Conservation (phyloP, 2,113 vertebrate genomes). For the Cottus gobio region DNA sequence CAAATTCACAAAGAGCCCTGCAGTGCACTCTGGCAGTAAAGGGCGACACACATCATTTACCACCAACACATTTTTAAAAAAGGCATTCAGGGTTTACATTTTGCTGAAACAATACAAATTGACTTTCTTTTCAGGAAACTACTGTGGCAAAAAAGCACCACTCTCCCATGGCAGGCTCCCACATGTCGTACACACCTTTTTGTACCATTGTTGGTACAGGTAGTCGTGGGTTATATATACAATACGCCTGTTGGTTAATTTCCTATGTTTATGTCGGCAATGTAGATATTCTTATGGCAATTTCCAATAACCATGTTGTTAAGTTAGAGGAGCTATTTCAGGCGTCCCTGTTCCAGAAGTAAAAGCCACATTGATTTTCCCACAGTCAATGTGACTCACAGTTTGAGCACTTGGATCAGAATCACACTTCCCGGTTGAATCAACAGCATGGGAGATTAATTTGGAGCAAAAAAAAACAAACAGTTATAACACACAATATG, state of each 20-base stretch:
- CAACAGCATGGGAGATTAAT: neutral
- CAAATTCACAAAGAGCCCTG: slow-evolving; percentile 28
- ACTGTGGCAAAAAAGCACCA: slow-evolving; percentile 6
- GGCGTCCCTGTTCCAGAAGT: neutral
- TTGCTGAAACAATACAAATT: neutral
- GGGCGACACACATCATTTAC: neutral
- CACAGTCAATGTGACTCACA: neutral
- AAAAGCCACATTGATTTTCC: neutral
- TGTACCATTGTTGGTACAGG: slow-evolving; percentile 12
- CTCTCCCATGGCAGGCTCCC: slow-evolving; percentile 26
- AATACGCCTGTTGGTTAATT: slow-evolving; percentile 16
- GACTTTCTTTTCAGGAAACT: neutral
- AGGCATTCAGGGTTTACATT: neutral
- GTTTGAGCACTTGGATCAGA: neutral
- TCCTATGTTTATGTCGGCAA: neutral
- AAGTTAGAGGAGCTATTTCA: neutral
- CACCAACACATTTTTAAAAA: neutral
- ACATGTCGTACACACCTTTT: slow-evolving; percentile 47
- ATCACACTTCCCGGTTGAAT: neutral
- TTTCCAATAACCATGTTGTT: neutral
- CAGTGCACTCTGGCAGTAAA: slow-evolving; percentile 6
- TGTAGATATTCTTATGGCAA: neutral
- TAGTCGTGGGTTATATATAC: slow-evolving; percentile 16
- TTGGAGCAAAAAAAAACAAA: neutral
- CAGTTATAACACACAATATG: neutral